phyloP scores from a whole-genome alignment of 2,113 vertebrate genomes.

The Alligator sinensis region DNA sequence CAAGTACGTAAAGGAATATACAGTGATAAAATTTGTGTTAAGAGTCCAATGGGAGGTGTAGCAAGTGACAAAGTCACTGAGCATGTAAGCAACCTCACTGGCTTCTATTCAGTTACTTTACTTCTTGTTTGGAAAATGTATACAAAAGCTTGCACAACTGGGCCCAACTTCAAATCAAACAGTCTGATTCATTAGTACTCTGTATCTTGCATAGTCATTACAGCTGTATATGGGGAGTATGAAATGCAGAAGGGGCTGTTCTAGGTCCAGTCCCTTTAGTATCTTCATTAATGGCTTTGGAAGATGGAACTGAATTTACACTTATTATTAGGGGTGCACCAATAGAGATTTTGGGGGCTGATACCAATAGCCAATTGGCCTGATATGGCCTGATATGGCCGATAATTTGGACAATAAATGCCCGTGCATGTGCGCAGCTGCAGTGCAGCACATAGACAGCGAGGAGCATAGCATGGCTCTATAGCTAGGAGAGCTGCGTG shows the following conservation, averaged over 20 bases:
- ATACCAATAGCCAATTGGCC: too few species aligned
- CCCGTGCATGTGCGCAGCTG: too few species aligned
- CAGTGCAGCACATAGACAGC: too few species aligned
- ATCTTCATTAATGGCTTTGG: too few species aligned
- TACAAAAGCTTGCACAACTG: background rate
- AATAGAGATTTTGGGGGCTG: too few species aligned
- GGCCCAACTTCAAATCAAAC: background rate
- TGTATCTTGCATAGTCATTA: background rate
- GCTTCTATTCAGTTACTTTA: background rate
- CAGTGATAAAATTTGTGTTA: background rate
- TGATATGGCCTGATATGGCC: too few species aligned
- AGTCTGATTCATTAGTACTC: background rate
- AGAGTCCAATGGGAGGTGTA: rapidly evolving
- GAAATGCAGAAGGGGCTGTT: background rate
- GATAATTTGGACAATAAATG: too few species aligned
- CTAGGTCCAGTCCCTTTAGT: too few species aligned
- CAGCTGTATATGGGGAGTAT: background rate
- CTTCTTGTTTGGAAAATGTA: background rate
- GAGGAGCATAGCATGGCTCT: too few species aligned
- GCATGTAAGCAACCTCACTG: background rate
- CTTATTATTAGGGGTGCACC: too few species aligned
- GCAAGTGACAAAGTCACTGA: background rate
- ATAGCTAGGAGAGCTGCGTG: too few species aligned
- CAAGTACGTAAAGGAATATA: background rate
- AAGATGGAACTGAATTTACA: too few species aligned